Percentiles rank a stretch among this genome's conserved stretches.
phyloP scores from a whole-genome alignment of 2,113 vertebrate genomes.

The Haliaeetus leucogaster region DNA sequence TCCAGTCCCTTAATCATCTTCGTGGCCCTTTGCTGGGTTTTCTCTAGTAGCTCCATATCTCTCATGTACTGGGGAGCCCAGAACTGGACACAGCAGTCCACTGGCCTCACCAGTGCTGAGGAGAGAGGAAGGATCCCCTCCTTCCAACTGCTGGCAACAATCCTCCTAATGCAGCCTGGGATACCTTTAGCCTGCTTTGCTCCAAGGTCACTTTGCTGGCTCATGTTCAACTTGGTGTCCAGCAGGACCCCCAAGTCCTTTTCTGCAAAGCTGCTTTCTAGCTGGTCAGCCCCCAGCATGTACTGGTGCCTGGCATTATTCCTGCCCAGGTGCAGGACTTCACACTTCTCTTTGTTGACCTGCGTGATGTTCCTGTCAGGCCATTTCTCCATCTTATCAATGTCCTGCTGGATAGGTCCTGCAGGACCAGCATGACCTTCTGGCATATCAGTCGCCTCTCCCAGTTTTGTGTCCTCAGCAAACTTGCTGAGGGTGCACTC shows the following conservation, averaged over 20 bases:
- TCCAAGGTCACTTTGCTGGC: not conserved
- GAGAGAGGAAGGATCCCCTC: not conserved
- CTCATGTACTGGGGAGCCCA: not conserved
- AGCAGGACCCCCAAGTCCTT: not conserved
- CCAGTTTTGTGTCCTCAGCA: not conserved
- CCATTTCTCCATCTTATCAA: fast-evolving
- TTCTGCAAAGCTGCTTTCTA: not conserved
- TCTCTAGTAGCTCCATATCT: not conserved
- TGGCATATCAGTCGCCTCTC: not conserved
- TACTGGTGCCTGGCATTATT: fast-evolving
- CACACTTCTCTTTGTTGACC: not conserved
- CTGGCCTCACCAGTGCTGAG: not conserved
- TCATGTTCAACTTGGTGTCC: not conserved
- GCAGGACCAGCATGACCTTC: not conserved
- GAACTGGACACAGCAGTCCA: not conserved
- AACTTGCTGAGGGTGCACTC: not conserved
- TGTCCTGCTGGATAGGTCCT: not conserved
- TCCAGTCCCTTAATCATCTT: not conserved
- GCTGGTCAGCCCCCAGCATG: not conserved
- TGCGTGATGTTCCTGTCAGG: not conserved
- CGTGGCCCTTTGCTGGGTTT: not conserved
- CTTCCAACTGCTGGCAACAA: not conserved
- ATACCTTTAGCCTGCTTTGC: not conserved
- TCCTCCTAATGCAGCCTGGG: not conserved
- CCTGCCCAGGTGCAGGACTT: not conserved